These are phyloP conservation scores for Hypotaenidia philippensis DNA, from an alignment of 2,797 vertebrate species.

Conservation along the genomic window DNA sequence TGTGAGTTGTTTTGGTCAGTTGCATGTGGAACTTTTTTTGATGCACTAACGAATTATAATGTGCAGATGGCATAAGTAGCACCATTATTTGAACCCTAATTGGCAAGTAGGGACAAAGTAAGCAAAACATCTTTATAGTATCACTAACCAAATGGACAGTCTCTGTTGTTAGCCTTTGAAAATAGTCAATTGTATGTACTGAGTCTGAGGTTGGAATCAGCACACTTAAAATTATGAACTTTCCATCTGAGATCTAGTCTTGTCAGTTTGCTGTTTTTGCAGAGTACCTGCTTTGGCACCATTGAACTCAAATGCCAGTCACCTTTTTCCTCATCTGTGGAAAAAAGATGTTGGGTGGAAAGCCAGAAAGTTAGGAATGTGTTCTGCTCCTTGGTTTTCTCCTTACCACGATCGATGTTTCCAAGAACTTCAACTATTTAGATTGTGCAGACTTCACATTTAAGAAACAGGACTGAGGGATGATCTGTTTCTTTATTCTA, in stretches of 20 bases:
- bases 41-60: not conserved
- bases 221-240: not conserved
- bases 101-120: not conserved
- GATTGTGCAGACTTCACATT: not conserved
- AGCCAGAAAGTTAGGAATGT: not conserved
- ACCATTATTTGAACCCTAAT: not conserved
- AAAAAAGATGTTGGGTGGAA: not conserved
- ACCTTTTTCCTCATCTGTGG: not conserved
- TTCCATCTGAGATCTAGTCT: not conserved
- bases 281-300: not conserved
- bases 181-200: not conserved
- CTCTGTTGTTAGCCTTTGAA: not conserved
- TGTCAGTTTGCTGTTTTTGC: not conserved
- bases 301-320: not conserved
- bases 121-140: not conserved
- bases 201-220: not conserved
- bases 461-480: not conserved
- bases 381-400: not conserved
- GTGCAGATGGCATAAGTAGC: not conserved
- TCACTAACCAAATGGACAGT: not conserved
- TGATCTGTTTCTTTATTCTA: not conserved
- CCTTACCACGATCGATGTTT: not conserved
- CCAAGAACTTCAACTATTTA: not conserved
- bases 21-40: not conserved
- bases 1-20: not conserved